Conservation (phyloP, 2,797 vertebrate genomes). For the Pseudopleuronectes americanus region DNA sequence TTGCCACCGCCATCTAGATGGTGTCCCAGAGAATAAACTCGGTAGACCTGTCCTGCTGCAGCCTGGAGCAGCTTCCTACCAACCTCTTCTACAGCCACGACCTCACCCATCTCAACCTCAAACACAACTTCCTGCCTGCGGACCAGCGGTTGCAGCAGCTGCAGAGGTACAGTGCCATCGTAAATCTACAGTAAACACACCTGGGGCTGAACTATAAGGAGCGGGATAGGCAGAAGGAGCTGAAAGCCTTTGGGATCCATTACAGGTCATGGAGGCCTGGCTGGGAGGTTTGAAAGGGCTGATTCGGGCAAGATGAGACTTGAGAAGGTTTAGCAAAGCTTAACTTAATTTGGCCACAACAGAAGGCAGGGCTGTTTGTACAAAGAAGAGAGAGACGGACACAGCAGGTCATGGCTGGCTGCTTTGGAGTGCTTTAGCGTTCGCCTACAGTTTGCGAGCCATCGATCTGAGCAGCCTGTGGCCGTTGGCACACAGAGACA, state of each 20-base stretch:
- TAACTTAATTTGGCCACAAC: constrained; percentile 27
- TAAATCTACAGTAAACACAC: constrained; percentile 38
- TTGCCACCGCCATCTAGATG: constrained; percentile 81
- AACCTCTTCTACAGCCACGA: constrained; percentile 98
- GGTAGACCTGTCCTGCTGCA: constrained; percentile 97
- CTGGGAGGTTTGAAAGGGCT: constrained; percentile 10
- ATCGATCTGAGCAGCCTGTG: constrained; percentile 55
- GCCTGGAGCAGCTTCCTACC: constrained; percentile 93
- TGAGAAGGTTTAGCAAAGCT: constrained; percentile 40
- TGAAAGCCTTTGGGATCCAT: constrained; percentile 2
- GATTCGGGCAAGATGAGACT: constrained; percentile 36
- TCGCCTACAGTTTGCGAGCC: constrained; percentile 47
- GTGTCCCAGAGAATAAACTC: constrained; percentile 98
- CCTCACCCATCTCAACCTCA: constrained; percentile 98
- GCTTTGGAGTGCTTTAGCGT: constrained; percentile 50
- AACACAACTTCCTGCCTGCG: constrained; percentile 93
- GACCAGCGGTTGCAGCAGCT: constrained; percentile 89
- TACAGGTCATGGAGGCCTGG: constrained; percentile 3
- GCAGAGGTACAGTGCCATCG: constrained; percentile 87
- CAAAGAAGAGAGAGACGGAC: constrained; percentile 22
- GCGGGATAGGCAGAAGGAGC: neutral
- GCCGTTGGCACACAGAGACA: constrained; percentile 48
- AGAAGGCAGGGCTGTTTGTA: constrained; percentile 22
- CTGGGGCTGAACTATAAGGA: constrained; percentile 21
- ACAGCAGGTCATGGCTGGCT: constrained; percentile 59